Evolutionary conservation across 2,113 vertebrate genomes (phyloP), one percentile per base, ranked within the genome.

Genomic region (Toxotes jaculatrix): DNA sequence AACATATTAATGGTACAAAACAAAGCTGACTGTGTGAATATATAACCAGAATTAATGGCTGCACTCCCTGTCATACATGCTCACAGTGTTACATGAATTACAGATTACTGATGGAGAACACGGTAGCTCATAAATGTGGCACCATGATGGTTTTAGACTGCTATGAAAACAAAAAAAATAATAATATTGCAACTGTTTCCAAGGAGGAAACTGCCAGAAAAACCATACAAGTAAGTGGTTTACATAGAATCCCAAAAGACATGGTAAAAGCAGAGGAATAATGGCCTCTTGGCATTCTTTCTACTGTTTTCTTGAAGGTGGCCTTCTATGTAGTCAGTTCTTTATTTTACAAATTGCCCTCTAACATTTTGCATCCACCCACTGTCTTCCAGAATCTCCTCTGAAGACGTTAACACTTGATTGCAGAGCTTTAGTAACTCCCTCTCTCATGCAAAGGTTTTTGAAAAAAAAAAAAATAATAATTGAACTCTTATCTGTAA

Each of bases 21-120:
- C 66, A 82, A 76, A 40, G 75, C 74, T 77, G 84, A 74, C 76
- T 74, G 63, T 65, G 62, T 60, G 31, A 80, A 76, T 82, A 79
- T 84, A 65, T 56, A 82, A 74, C 47, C 21, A 45, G 68, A 78
- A 83, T 72, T 79, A 88, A 89, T 88, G 73, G 65, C 12, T 40
- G n/a, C 34, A 59, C 66, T 71, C 38, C 53, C 19, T 65, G 66
- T 71, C 77, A 59, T 49, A 77, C 43, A 61, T 55, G 31, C 38
- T 34, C 31, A 62, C 64, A 43, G 27, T 57, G 77, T 77, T 75
- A 74, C 71, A 88, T 83, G 68, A 80, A 82, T 78, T 71, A 85
- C 47, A 73, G 78, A 80, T 82, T 68, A 85, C 61, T 32, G 69
- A 61, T 62, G 32, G n/a, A 70, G 49, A 69, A 49, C 38, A 21